phyloP scores from a whole-genome alignment of 2,113 vertebrate species.

The Channa maculata region DNA sequence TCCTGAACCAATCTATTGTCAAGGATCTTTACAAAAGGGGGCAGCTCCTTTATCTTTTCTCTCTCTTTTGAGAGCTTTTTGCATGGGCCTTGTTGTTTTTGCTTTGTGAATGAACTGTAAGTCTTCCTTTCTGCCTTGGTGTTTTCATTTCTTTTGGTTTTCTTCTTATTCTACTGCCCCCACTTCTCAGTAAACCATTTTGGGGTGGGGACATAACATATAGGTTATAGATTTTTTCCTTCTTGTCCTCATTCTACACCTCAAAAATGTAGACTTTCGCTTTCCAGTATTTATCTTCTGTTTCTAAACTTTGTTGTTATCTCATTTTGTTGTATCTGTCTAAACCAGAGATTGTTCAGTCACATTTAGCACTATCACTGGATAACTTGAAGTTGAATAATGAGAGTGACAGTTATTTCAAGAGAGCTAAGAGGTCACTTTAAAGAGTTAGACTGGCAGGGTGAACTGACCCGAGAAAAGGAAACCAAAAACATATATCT shows the following conservation, averaged over 20 bases:
- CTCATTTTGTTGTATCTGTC: background rate
- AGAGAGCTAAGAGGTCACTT: background rate
- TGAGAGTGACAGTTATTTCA: background rate
- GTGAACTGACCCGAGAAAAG: background rate
- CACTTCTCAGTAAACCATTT: too few species aligned
- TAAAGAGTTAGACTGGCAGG: background rate
- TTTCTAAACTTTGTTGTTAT: conserved; percentile 2
- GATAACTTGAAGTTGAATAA: background rate
- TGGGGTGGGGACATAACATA: too few species aligned
- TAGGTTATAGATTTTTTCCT: background rate
- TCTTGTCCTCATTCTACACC: background rate
- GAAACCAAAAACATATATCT: background rate
- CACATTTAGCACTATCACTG: background rate
- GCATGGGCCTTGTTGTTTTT: too few species aligned
- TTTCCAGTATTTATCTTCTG: background rate
- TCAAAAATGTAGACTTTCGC: background rate
- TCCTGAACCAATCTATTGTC: too few species aligned
- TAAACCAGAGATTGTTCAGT: background rate
- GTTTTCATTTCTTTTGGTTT: too few species aligned
- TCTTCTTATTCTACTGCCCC: too few species aligned
- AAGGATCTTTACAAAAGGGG: too few species aligned
- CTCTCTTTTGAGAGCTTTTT: too few species aligned
- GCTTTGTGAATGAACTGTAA: too few species aligned
- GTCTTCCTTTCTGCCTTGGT: too few species aligned
- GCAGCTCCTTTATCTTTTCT: too few species aligned